Base-by-base conservation (phyloP, 2,888 invertebrate species). In the Chydorus sphaericus region DNA sequence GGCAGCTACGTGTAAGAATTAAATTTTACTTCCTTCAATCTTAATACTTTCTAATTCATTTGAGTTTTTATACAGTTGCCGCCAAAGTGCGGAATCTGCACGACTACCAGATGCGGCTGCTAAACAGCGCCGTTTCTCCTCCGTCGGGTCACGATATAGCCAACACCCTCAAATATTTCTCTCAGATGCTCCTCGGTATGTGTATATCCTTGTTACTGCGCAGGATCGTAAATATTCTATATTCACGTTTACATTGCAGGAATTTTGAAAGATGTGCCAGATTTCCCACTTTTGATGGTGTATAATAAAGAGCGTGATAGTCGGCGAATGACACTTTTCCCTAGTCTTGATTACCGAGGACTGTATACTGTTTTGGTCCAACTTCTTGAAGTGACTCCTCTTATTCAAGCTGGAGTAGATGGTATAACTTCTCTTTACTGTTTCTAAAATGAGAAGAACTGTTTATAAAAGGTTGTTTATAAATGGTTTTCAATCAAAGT, bases 81-180 rank as follows among this genome's bases (percentile, higher is more conserved):
- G 90, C 96, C 64, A 98, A 98, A 78, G 85, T 98, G 69, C 84
- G 93, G 67, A 93, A 88, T 70, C 81, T 98, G 63, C 90, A 93
- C 73, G 98, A 98, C 73, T 93, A 87, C 73, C 92, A 97, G 73
- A 79, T 88, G 67, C 82, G 96, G 62, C 78, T 94, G 63, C 80
- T 88, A 70, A 90, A 93, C 76, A 88, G 88, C 66, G 80, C 84
- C 63, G 82, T 88, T 70, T 93, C 97, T 59, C 78, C 87, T 63
- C 97, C 97, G 38, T 88, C 91, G 59, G 96, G 96, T 61, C 78
- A 84, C 60, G 98, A 98, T 72, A 90, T 98, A 71, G 92, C 93
- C 61, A 94, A 92, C 73, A 96, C 94, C 57, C 81, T 98, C 67
- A 93, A 96, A 71, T 96, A 94, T 74, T 97, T 98, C 75, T 91